Conservation (phyloP, 2,797 vertebrate genomes). For the Rhinoraja longicauda region DNA sequence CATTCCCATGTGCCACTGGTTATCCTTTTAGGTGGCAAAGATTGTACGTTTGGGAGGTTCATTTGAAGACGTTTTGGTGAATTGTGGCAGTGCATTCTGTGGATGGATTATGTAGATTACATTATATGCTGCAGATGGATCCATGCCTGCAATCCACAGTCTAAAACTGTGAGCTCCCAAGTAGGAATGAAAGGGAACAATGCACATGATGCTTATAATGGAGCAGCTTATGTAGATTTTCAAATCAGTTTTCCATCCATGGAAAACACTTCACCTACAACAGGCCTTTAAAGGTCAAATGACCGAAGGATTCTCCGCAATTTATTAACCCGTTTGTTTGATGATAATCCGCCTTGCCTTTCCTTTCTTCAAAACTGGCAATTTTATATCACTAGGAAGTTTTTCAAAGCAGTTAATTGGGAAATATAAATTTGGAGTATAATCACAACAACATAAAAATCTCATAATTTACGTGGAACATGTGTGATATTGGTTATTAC, state of each 20-base stretch:
- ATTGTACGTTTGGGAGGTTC: no score
- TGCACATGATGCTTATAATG: background rate
- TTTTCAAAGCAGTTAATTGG: background rate
- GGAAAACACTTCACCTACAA: background rate
- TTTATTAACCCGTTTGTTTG: background rate
- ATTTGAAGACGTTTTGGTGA: no score
- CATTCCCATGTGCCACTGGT: no score
- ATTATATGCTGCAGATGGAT: background rate
- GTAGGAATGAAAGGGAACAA: background rate
- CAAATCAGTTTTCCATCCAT: background rate
- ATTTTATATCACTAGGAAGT: background rate
- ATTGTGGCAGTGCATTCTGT: no score
- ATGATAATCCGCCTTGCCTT: background rate
- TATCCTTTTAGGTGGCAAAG: no score
- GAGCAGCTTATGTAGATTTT: no score
- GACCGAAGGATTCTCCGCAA: background rate
- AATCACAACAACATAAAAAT: conserved; percentile 4
- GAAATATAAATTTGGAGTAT: background rate
- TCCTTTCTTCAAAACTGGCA: background rate
- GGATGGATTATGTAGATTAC: background rate
- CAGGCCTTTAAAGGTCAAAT: background rate
- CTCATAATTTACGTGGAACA: no score
- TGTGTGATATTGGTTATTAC: background rate
- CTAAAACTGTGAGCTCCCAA: background rate
- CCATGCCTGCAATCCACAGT: background rate